phyloP scores from a whole-genome alignment of 2,797 vertebrate genomes.

The Pitangus sulphuratus region DNA sequence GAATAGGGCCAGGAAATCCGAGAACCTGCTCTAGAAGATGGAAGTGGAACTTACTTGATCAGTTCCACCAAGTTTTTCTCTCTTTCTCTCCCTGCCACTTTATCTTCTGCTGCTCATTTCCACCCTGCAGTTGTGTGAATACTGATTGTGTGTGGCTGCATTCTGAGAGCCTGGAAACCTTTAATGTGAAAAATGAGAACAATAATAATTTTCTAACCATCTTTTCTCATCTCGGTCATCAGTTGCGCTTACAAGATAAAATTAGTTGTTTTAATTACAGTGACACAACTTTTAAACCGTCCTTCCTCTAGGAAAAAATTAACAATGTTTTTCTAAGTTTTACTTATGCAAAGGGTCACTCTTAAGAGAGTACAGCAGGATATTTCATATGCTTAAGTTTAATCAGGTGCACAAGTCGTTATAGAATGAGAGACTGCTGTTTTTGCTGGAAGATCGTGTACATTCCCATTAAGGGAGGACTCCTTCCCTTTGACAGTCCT shows the following conservation, averaged over 20 bases:
- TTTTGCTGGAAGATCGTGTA: neutral
- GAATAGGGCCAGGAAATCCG: neutral
- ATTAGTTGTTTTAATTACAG: slow-evolving; percentile 9
- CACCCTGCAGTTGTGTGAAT: neutral
- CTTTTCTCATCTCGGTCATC: neutral
- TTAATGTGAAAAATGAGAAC: neutral
- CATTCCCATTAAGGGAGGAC: neutral
- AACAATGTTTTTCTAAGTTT: neutral
- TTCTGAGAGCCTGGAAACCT: neutral
- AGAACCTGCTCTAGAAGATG: neutral
- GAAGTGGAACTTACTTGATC: neutral
- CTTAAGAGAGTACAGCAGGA: neutral
- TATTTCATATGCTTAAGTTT: neutral
- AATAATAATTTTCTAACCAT: neutral
- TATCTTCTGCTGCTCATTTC: neutral
- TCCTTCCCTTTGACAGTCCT: neutral
- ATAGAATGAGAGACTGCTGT: neutral
- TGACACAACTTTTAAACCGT: neutral
- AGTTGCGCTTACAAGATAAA: neutral
- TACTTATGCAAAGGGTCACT: slow-evolving; percentile 14
- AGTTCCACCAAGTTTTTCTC: neutral
- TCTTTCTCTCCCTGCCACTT: neutral
- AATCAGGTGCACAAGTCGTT: neutral
- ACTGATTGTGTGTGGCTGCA: neutral
- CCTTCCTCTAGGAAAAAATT: neutral